Evolutionary conservation across 1,140 invertebrate genomes (phyloP), one percentile per base, ranked within the genome.

Genomic region (Zophobas atratus): DNA sequence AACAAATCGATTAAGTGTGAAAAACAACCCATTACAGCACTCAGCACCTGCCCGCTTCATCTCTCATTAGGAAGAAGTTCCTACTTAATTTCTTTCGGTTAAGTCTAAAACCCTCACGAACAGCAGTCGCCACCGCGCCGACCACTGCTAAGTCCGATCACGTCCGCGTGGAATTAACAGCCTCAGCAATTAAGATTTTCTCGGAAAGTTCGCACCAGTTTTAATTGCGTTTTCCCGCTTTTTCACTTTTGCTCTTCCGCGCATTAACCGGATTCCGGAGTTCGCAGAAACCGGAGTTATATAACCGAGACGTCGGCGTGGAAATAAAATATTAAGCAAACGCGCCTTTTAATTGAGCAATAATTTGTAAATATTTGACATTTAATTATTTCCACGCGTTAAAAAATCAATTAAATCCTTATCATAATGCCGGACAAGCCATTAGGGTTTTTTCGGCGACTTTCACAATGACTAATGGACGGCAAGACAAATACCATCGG

Each of bases 361-460:
- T 67, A 67, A 67, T 67, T 67, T 67, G 60, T 67, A 67, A 67
- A 67, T 67, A 67, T 67, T 67, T 67, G 60, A 67, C 60, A 67
- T 67, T 67, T 67, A 67, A 67, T 67, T 67, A 67, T 67, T 67
- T 67, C 35, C 38, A 67, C 60, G 60, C 43, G 60, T 67, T 67
- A 67, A 67, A 67, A 67, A 67, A 67, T 67, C 60, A 67, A 67
- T 67, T 67, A 67, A 67, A 67, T 67, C 60, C 60, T 67, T 67
- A 67, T 67, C 60, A 67, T 38, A 67, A 67, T 46, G 20, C 36
- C 43, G 60, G 60, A 67, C 60, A 67, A 67, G 60, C 60, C 20
- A 67, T 67, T 67, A 67, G 38, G 39, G 60, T 43, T 43, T 32
- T 67, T 51, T 67, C 43, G 5, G 57, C 57, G 57, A 63, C 57